Evolutionary conservation across 2,113 vertebrate genomes (phyloP).

Genomic region (Manacus vitellinus): DNA sequence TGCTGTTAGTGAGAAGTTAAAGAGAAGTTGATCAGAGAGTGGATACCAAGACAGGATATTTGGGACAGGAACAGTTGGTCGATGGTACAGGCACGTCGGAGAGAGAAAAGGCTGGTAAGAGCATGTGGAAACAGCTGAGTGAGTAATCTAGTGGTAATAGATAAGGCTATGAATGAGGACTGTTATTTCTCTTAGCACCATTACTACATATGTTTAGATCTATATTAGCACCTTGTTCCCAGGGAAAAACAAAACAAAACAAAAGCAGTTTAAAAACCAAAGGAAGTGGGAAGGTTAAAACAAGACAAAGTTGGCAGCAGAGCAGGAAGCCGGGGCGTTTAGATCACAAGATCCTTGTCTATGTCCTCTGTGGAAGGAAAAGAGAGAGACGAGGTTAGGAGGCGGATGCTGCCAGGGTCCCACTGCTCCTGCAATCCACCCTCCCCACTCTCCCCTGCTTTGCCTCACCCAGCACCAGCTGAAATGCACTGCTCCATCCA

Average conservation of each 20-base stretch:
- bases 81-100: neutral
- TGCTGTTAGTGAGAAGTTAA: conserved; percentile 3
- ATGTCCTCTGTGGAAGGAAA: conserved; percentile 91
- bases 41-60: neutral
- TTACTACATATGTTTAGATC: conserved; percentile 82
- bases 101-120: neutral
- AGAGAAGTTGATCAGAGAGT: conserved; percentile 9
- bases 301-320: conserved; percentile 55
- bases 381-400: conserved; percentile 32
- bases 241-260: conserved; percentile 66
- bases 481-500: neutral
- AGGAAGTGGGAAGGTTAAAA: conserved; percentile 65
- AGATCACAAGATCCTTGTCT: conserved; percentile 94
- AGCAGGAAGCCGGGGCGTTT: conserved; percentile 59
- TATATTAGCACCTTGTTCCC: conserved; percentile 92
- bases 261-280: conserved; percentile 70
- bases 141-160: conserved; percentile 80
- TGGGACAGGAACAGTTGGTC: conserved; percentile 1
- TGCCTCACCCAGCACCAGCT: neutral
- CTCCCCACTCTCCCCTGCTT: neutral
- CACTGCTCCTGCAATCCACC: neutral
- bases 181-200: conserved; percentile 87
- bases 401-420: neutral
- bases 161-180: conserved; percentile 73
- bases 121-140: neutral